Conservation (phyloP, 2,797 vertebrate species). For the Pipistrellus kuhlii region DNA sequence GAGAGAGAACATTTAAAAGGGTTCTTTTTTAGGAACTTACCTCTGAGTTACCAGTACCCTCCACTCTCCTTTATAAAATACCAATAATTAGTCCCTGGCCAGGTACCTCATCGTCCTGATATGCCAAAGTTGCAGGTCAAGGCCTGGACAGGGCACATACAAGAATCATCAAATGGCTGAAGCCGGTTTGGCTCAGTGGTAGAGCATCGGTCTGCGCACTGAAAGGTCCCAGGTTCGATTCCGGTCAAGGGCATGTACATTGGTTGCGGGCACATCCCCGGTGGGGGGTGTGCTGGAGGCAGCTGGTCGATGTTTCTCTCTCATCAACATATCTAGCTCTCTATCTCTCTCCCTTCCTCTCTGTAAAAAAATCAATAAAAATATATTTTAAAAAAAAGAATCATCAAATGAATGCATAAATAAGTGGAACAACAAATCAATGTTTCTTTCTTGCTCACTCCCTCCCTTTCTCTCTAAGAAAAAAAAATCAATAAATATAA, state of each 20-base stretch:
- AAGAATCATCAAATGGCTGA: neutral
- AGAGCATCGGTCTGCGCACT: too few species aligned
- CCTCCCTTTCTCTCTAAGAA: neutral
- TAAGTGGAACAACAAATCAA: neutral
- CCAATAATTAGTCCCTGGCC: neutral
- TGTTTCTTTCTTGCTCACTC: neutral
- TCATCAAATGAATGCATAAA: neutral
- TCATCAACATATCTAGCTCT: too few species aligned
- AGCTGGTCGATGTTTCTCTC: too few species aligned
- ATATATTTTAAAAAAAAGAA: neutral
- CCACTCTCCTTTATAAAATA: conserved; percentile 4
- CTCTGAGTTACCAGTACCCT: neutral
- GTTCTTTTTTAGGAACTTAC: neutral
- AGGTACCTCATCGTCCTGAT: neutral
- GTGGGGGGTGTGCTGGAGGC: too few species aligned
- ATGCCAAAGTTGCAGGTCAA: neutral
- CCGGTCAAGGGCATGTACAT: too few species aligned
- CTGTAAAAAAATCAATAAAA: too few species aligned
- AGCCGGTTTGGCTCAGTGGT: too few species aligned
- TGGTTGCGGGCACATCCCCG: too few species aligned
- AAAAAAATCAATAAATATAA: neutral
- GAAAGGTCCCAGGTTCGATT: too few species aligned
- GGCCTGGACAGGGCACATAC: neutral
- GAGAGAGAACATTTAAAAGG: neutral
- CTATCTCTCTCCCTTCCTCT: too few species aligned